Conservation (phyloP, 2,797 vertebrate species). For the Geotrypetes seraphini region DNA sequence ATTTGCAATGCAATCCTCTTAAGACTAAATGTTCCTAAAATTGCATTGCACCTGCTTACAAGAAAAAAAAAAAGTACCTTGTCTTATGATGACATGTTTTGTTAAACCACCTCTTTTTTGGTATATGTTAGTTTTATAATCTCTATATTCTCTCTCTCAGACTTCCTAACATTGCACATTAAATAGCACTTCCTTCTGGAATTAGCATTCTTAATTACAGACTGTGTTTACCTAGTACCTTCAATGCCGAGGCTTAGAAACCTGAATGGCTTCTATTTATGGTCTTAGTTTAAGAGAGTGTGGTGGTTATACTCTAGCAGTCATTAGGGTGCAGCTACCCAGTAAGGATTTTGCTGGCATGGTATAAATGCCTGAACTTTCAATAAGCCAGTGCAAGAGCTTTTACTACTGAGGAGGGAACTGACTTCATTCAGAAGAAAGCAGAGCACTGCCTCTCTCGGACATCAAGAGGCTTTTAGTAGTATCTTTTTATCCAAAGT, state of each 20-base stretch:
- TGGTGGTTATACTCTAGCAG: neutral
- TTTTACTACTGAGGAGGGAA: conserved; percentile 30
- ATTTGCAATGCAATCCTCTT: conserved; percentile 40
- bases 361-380: conserved; percentile 1
- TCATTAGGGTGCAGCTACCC: conserved; percentile 1
- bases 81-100: conserved; percentile 18
- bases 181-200: conserved; percentile 5
- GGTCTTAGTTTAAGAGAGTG: neutral
- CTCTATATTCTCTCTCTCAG: conserved; percentile 2
- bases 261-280: neutral
- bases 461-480: too few species aligned
- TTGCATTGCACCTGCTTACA: conserved; percentile 41
- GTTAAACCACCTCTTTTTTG: conserved; percentile 6
- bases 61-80: conserved; percentile 40
- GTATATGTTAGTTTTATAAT: conserved; percentile 20
- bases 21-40: conserved; percentile 40
- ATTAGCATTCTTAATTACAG: neutral
- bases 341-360: conserved; percentile 11
- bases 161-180: conserved; percentile 1
- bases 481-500: too few species aligned
- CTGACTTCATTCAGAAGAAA: conserved; percentile 28
- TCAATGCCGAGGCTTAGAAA: neutral
- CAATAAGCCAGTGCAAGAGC: conserved; percentile 14
- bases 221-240: conserved; percentile 8
- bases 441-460: too few species aligned